Conservation (phyloP, 2,888 invertebrate species). For the Cephus spinipes region DNA sequence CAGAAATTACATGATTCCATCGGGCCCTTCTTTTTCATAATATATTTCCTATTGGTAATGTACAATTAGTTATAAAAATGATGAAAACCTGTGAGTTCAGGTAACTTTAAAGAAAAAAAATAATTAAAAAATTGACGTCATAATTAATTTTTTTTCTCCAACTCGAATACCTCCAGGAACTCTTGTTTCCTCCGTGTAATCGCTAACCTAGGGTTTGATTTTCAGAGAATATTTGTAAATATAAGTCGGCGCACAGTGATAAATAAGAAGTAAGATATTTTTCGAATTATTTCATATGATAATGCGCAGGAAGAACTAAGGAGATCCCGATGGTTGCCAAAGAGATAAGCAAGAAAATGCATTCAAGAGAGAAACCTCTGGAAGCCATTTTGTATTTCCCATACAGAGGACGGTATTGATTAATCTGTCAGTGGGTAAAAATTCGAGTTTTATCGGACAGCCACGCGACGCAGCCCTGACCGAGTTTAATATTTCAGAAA, state of each 20-base stretch:
- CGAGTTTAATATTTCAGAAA: constrained; percentile 1
- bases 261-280: background rate
- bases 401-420: constrained; percentile 64
- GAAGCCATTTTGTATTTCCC: constrained; percentile 65
- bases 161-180: background rate
- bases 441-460: constrained; percentile 35
- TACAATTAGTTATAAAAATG: background rate
- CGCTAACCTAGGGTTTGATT: background rate
- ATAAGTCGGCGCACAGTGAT: background rate
- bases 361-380: constrained; percentile 29
- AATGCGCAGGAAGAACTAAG: background rate
- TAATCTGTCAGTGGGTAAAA: constrained; percentile 61
- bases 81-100: background rate
- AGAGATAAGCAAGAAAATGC: background rate
- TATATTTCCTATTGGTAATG: background rate
- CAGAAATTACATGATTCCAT: background rate
- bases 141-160: background rate
- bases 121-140: background rate
- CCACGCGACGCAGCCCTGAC: constrained; percentile 15
- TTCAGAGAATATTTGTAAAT: background rate
- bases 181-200: background rate
- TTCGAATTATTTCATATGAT: background rate
- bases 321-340: background rate
- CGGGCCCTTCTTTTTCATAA: background rate
- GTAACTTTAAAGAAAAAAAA: background rate